phyloP scores from a whole-genome alignment of 37 sponge, comb jelly and placozoan genomes.

The Beroe forskalii region DNA sequence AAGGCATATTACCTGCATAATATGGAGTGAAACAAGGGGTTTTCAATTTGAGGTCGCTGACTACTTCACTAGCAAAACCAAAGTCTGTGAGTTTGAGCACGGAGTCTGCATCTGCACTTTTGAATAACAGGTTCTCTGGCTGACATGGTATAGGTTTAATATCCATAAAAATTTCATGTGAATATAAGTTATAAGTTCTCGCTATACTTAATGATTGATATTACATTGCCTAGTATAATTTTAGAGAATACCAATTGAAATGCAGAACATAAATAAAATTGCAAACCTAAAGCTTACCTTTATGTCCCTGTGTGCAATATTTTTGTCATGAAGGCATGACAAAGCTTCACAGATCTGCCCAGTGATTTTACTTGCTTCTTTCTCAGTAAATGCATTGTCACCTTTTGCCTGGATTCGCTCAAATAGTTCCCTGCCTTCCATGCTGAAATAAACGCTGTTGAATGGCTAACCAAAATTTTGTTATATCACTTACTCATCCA shows the following conservation, averaged over 20 bases:
- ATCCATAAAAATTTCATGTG: not conserved
- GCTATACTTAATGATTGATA: not conserved
- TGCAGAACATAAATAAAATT: no score
- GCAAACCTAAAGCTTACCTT: no score
- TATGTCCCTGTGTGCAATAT: conserved; percentile 93
- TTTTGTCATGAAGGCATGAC: conserved; percentile 77
- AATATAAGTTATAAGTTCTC: conserved; percentile 19
- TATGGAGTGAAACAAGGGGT: conserved; percentile 96
- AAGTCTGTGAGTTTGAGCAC: conserved; percentile 92
- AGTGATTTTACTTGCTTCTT: conserved; percentile 84
- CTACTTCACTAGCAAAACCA: conserved; percentile 94
- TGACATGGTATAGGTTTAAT: no score
- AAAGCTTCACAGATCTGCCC: conserved; percentile 83
- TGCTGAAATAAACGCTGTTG: conserved; percentile 67
- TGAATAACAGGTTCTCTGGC: conserved; percentile 88
- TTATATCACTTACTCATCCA: no score
- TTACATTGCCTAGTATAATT: not conserved
- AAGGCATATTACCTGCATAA: conserved; percentile 87
- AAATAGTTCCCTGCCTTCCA: conserved; percentile 98
- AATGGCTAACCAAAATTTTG: no score
- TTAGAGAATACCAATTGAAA: no score
- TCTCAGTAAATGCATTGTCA: conserved; percentile 84
- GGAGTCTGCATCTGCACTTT: conserved; percentile 62
- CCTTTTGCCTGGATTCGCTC: conserved; percentile 89
- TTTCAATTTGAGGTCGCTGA: conserved; percentile 67